Conservation (phyloP, 2,888 invertebrate species). For the Pachymerium ferrugineum region DNA sequence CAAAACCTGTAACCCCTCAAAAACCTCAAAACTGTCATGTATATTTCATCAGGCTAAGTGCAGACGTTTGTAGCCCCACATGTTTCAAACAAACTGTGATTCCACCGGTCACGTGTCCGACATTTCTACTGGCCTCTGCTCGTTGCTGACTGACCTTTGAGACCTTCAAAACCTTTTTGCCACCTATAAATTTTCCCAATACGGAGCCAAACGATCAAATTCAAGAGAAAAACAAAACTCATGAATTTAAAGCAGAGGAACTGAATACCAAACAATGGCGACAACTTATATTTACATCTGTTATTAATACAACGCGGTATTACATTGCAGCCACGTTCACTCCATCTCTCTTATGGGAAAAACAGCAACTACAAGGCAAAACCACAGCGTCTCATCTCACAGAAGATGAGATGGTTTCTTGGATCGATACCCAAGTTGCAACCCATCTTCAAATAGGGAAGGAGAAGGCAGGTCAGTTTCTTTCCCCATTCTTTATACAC, state of each 20-base stretch:
- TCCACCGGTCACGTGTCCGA: not conserved
- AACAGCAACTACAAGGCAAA: not conserved
- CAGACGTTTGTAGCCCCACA: too few relatives aligned
- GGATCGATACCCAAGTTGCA: not conserved
- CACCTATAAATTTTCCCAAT: not conserved
- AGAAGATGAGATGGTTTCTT: not conserved
- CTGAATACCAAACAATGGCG: too few relatives aligned
- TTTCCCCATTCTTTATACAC: not conserved
- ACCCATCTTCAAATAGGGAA: slow-evolving; percentile 1
- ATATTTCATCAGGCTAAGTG: not conserved
- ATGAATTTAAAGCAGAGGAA: too few relatives aligned
- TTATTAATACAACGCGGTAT: not conserved
- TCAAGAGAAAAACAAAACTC: not conserved
- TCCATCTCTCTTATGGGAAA: not conserved
- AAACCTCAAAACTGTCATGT: not conserved
- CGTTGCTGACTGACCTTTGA: not conserved
- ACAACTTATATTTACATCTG: too few relatives aligned
- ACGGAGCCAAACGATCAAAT: not conserved
- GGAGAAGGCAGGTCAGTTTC: not conserved
- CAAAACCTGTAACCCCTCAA: not conserved
- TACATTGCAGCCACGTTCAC: not conserved
- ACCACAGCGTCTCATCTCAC: not conserved
- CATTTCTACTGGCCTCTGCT: not conserved
- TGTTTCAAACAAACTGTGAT: not conserved
- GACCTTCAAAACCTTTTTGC: not conserved